These are phyloP conservation scores for Diadromus collaris DNA, from an alignment of 2,888 invertebrate species.

Conservation along the genomic window DNA sequence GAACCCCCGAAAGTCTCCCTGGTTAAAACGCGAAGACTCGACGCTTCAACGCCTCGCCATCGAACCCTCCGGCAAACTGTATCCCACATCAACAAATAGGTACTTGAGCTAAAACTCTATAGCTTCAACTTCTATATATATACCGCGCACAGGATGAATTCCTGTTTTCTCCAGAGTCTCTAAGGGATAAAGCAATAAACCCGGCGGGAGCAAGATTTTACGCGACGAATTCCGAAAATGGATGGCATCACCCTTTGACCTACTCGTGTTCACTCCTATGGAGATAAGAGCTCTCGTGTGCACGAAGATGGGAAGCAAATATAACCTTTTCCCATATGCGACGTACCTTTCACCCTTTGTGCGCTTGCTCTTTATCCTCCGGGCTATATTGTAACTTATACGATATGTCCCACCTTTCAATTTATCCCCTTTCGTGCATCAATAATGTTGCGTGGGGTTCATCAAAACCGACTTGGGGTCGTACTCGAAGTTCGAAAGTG, in stretches of 20 bases:
- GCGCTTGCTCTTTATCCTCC: neutral
- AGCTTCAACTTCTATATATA: neutral
- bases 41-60: constrained; percentile 28
- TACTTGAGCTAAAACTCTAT: constrained; percentile 2
- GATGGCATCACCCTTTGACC: neutral
- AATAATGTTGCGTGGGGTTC: neutral
- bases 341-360: neutral
- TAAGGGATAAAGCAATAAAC: constrained; percentile 2
- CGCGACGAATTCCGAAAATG: neutral
- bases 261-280: neutral
- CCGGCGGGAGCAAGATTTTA: neutral
- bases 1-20: constrained; percentile 36
- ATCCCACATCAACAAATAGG: neutral
- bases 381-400: neutral
- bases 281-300: neutral
- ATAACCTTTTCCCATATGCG: neutral
- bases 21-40: constrained; percentile 45
- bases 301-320: neutral
- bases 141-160: neutral
- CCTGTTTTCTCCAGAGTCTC: neutral
- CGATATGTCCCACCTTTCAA: neutral
- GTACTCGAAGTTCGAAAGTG: neutral
- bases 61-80: constrained; percentile 19
- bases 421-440: neutral
- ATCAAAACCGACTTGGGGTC: neutral